Base-by-base conservation (phyloP, 2,888 invertebrate species). In the Papilio demoleus region DNA sequence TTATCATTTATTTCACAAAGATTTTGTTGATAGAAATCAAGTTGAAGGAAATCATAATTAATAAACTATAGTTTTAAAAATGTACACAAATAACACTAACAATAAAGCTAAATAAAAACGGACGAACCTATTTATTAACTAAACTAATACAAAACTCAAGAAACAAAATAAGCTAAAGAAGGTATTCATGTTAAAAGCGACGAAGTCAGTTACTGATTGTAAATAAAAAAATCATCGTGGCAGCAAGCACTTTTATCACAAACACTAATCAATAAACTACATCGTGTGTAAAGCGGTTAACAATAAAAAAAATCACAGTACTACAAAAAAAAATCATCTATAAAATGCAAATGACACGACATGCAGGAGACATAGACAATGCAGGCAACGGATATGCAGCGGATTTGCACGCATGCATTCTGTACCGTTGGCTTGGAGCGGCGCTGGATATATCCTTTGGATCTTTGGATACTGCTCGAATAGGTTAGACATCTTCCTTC, bases 391-490 rank as follows among this genome's bases (percentile, higher is more conserved):
- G 84, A 79, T 81, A 85, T 79, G 81, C 80, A 80, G 73, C 71
- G 70, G 81, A 84, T 84, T 86, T 81, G 76, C 75, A 73, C 76
- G 79, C 90, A 90, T 88, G 87, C 86, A 80, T 79, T 81, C 76
- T 71, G 87, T 93, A 79, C 92, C 93, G 83, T 90, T 87, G 76
- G 92, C 86, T 79, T 88, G 89, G 58, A 92, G 92, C 70, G 92
- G 92, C 78, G 95, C 95, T 3, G 96, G 97, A 84, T 96, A 96
- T 75, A 96, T 95, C 77, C 95, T 94, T 83, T 96, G 95, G 73
- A 96, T 95, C 91, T 96, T 96, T 74, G 95, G 94, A 83, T 96
- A 96, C 77, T 95, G 94, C 83, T 95, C 95, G 86, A 96, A 96
- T 68, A 95, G 92, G 76, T 94, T 94, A 22, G 95, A 95, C 85